Conservation (phyloP, 2,888 invertebrate species). For the Eristalis pertinax region DNA sequence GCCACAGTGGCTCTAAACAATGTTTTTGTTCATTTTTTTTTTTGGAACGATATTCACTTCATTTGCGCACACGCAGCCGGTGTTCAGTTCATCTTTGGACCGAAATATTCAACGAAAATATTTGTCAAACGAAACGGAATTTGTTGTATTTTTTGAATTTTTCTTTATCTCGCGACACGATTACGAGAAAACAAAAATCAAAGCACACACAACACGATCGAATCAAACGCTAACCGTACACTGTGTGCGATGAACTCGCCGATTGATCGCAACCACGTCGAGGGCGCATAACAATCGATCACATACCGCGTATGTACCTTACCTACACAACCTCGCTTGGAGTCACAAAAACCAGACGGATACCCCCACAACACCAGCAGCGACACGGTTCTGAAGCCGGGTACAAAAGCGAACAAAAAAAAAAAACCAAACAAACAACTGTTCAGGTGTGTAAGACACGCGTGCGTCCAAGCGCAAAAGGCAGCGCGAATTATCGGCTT, state of each 20-base stretch:
- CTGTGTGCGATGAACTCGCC: constrained; percentile 65
- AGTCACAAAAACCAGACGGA: constrained; percentile 3
- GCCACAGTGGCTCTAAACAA: no score
- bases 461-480: constrained; percentile 39
- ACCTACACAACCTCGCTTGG: not conserved
- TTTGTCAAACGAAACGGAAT: constrained; percentile 14
- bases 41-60: not conserved
- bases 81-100: constrained; percentile 11
- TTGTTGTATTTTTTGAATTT: not conserved
- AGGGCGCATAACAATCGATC: constrained; percentile 65
- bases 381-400: constrained; percentile 32
- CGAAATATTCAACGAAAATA: constrained; percentile 47
- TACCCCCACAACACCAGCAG: constrained; percentile 26
- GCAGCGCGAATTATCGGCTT: constrained; percentile 26
- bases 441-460: constrained; percentile 12
- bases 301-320: constrained; percentile 20
- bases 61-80: not conserved
- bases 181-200: constrained; percentile 7
- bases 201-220: constrained; percentile 48
- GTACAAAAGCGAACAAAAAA: not conserved
- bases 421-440: constrained; percentile 21
- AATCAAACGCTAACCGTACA: constrained; percentile 64
- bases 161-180: constrained; percentile 1
- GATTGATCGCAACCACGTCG: constrained; percentile 54
- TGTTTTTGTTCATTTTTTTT: no score